phyloP scores from a whole-genome alignment of 2,113 vertebrate genomes.

The Semnopithecus entellus region DNA sequence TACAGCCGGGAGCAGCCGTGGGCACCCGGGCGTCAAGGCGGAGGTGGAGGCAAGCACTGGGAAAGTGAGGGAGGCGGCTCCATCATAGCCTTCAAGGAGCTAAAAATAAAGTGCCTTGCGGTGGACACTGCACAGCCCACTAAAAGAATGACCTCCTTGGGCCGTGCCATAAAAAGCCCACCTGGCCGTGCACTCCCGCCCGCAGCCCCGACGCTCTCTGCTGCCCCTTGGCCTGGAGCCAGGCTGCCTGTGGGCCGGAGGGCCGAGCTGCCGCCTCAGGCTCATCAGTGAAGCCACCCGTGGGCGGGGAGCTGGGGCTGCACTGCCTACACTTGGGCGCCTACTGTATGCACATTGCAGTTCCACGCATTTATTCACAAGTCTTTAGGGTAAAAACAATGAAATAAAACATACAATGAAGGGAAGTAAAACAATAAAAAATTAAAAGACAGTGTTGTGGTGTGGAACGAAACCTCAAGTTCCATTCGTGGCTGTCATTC shows the following conservation, averaged over 20 bases:
- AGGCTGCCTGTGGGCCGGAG: neutral
- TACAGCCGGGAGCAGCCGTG: neutral
- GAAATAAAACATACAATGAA: neutral
- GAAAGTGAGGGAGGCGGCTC: neutral
- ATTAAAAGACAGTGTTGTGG: neutral
- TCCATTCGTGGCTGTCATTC: neutral
- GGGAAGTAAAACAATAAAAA: neutral
- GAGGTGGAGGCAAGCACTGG: rapidly evolving
- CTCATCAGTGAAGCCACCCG: too few species aligned
- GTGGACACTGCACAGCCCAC: neutral
- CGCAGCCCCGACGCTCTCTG: too few species aligned
- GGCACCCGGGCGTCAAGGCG: rapidly evolving
- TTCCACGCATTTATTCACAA: neutral
- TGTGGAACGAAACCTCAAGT: neutral
- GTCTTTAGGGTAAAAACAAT: neutral
- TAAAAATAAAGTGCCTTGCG: neutral
- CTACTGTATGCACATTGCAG: too few species aligned
- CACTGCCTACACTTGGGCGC: rapidly evolving
- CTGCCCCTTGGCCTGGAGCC: neutral
- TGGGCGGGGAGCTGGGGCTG: neutral
- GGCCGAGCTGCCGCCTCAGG: too few species aligned
- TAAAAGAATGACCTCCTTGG: neutral
- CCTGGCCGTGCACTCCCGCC: rapidly evolving
- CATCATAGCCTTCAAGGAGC: neutral
- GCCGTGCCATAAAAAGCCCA: neutral